A percentile compares a stretch with the other conserved stretches of the same genome.
Evolutionary conservation across 2,113 vertebrate genomes (phyloP).

Genomic region (Sinocyclocheilus grahami): DNA sequence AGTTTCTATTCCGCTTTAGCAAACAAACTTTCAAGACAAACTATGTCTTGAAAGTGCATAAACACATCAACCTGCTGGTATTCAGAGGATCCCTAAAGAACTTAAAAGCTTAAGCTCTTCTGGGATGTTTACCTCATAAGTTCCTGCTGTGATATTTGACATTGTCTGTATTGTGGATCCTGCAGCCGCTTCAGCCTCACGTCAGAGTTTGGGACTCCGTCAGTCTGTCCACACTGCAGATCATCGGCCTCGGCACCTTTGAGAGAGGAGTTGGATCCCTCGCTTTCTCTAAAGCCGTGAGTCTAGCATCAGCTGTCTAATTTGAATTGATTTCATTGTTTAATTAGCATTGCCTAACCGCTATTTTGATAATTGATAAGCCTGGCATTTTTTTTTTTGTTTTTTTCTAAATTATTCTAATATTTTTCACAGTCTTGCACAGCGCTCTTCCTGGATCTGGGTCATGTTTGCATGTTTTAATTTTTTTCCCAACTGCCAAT

Average conservation of each 20-base stretch:
- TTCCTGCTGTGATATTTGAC: not conserved
- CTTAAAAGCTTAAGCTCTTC: not conserved
- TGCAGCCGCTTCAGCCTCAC: conserved; percentile 89
- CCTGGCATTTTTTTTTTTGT: too few species aligned
- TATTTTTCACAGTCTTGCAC: too few species aligned
- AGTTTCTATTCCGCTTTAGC: not conserved
- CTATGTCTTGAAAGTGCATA: not conserved
- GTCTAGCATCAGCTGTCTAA: conserved; percentile 54
- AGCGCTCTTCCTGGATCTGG: not conserved
- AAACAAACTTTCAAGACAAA: not conserved
- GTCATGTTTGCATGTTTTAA: not conserved
- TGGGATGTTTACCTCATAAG: not conserved
- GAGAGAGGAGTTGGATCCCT: conserved; percentile 94
- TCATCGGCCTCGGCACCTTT: conserved; percentile 91
- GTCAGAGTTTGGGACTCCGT: conserved; percentile 97
- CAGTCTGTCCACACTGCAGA: conserved; percentile 86
- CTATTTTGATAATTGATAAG: too few species aligned
- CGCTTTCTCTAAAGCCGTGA: conserved; percentile 96
- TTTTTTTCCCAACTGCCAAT: not conserved
- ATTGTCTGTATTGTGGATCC: not conserved
- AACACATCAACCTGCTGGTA: not conserved
- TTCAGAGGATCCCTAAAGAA: not conserved
- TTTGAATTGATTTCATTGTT: not conserved
- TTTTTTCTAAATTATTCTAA: too few species aligned
- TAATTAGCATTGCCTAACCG: not conserved